Evolutionary conservation across 2,797 vertebrate species (phyloP), one percentile per base, ranked within the genome.

Genomic region (Acomys russatus): DNA sequence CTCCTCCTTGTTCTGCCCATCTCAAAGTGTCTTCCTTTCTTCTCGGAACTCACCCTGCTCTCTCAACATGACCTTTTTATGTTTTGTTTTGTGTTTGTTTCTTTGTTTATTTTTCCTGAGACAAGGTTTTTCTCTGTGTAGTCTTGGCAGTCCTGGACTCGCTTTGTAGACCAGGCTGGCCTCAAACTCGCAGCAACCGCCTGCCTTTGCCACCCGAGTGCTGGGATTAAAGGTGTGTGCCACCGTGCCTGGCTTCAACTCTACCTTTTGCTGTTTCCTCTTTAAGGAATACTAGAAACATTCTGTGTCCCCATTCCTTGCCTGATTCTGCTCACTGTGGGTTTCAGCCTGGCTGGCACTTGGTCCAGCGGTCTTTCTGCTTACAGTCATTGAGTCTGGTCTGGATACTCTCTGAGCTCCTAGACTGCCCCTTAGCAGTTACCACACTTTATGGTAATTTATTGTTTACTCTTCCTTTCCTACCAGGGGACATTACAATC

Each of bases 391-490:
- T 30, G 78, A 73, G 59, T 76, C 38, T 68, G 80, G 73, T 73
- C 54, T 79, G 30, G 79, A 73, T 59, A 59, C 38, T 33, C 59
- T 66, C 18, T 49, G 44, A 80, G 79, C 49, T 92, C 74, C 25
- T 44, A 59, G 18, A 59, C 56, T 9, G 59, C 20, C 12, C 30
- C 44, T 51, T 17, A 79, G 30, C 25, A 80, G 17, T 86, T 82
- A 63, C 18, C 33, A n/a, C 15, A 87, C 38, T 87, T 94, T 63
- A 90, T 76, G n/a, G 73, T 59, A 74, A 90, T 80, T 94, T 80
- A n/a, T 68, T 23, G 44, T 70, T 94, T 94, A 70, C 6, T 90
- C 11, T 78, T 88, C 33, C 78, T 73, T 73, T 68, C 49, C 70
- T 25, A 28, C 84, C 4, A 89, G 17, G 64, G 61, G 35, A 68